phyloP scores from a whole-genome alignment of 2,113 vertebrate species.

The Urocolius indicus region DNA sequence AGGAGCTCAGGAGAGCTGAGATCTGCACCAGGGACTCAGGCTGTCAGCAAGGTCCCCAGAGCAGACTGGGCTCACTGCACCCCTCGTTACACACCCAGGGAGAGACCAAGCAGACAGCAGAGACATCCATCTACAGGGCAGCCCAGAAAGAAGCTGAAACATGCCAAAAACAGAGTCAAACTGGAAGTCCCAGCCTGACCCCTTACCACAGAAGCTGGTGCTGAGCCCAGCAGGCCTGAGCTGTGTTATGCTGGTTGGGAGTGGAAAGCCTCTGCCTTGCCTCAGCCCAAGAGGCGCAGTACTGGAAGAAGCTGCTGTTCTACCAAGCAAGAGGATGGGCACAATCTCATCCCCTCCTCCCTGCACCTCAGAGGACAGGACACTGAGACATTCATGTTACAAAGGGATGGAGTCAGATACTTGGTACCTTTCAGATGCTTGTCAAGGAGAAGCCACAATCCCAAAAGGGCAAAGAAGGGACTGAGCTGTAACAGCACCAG shows the following conservation, averaged over 20 bases:
- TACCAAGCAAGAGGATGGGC: rapidly evolving
- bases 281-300: not conserved
- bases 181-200: rapidly evolving
- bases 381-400: not conserved
- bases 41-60: not conserved
- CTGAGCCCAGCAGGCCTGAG: not conserved
- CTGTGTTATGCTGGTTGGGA: rapidly evolving
- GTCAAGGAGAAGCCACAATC: not conserved
- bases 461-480: not conserved
- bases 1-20: not conserved
- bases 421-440: not conserved
- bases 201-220: rapidly evolving
- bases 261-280: not conserved
- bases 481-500: not conserved
- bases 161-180: not conserved
- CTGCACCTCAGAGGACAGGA: rapidly evolving
- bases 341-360: not conserved
- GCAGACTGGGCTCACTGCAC: not conserved
- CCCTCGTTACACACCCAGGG: rapidly evolving
- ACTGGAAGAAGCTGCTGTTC: rapidly evolving
- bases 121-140: rapidly evolving
- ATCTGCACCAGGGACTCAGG: too few species aligned
- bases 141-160: not conserved
- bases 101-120: not conserved
- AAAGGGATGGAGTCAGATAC: not conserved